phyloP scores from a whole-genome alignment of 35 echinoderm and acorn worm genomes.

The Apostichopus parvimensis region DNA sequence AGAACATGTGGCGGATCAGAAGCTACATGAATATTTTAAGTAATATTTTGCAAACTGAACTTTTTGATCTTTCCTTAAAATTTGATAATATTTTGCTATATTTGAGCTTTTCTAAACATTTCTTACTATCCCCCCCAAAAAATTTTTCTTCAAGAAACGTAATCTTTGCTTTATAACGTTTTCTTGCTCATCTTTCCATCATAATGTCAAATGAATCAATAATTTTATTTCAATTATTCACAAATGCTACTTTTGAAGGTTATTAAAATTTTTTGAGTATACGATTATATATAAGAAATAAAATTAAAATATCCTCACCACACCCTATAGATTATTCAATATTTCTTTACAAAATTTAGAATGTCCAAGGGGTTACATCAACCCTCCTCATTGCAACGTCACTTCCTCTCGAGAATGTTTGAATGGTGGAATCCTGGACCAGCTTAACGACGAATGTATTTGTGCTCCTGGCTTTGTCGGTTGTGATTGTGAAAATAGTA shows the following conservation, averaged over 20 bases:
- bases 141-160: too few relatives aligned
- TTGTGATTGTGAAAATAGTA: not conserved
- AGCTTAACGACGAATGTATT: not conserved
- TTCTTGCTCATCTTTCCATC: not conserved
- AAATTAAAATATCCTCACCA: not conserved
- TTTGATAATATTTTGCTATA: not conserved
- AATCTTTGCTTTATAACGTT: not conserved
- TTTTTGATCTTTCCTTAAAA: not conserved
- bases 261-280: too few relatives aligned
- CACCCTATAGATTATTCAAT: too few relatives aligned
- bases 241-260: not conserved
- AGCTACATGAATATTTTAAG: not conserved
- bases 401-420: not conserved
- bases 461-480: slow-evolving; percentile 11
- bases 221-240: not conserved
- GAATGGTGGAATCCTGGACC: not conserved
- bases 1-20: too few relatives aligned
- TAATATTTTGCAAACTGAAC: not conserved
- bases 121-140: too few relatives aligned
- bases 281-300: not conserved
- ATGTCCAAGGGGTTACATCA: not conserved
- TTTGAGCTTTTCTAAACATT: too few relatives aligned
- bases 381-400: not conserved
- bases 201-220: not conserved
- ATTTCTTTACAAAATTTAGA: not conserved